Conservation (phyloP, 2,888 invertebrate species). For the Zootermopsis nevadensis region DNA sequence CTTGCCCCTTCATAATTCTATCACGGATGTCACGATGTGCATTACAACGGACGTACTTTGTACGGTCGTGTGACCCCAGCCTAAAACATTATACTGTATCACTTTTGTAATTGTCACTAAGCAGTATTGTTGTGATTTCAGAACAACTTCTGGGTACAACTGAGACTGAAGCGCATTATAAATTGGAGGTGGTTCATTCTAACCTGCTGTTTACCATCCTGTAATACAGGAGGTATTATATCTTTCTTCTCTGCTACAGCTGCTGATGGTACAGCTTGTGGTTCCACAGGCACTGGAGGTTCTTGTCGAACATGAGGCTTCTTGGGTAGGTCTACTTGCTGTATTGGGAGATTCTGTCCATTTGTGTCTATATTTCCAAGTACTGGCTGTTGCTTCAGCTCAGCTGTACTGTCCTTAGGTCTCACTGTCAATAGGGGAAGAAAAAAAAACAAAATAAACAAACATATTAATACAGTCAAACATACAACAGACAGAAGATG, state of each 20-base stretch:
- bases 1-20: too few relatives aligned
- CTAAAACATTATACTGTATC: too few relatives aligned
- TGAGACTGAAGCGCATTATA: too few relatives aligned
- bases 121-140: too few relatives aligned
- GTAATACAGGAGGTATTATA: background rate
- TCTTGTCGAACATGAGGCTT: constrained; percentile 58
- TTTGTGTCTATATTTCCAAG: background rate
- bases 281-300: constrained; percentile 62
- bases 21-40: too few relatives aligned
- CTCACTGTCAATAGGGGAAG: background rate
- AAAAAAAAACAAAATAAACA: background rate
- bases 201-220: background rate
- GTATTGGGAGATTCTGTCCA: constrained; percentile 9
- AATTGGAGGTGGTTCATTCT: too few relatives aligned
- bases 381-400: background rate
- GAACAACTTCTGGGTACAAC: too few relatives aligned
- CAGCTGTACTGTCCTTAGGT: background rate
- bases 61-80: too few relatives aligned
- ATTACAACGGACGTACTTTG: too few relatives aligned
- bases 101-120: too few relatives aligned
- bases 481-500: background rate
- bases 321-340: constrained; percentile 14
- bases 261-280: constrained; percentile 51
- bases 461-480: background rate
- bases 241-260: background rate